Evolutionary conservation across 92 coral and sea anemone genomes (phyloP), one percentile per base, ranked within the genome.

Genomic region (Bergia sp.): DNA sequence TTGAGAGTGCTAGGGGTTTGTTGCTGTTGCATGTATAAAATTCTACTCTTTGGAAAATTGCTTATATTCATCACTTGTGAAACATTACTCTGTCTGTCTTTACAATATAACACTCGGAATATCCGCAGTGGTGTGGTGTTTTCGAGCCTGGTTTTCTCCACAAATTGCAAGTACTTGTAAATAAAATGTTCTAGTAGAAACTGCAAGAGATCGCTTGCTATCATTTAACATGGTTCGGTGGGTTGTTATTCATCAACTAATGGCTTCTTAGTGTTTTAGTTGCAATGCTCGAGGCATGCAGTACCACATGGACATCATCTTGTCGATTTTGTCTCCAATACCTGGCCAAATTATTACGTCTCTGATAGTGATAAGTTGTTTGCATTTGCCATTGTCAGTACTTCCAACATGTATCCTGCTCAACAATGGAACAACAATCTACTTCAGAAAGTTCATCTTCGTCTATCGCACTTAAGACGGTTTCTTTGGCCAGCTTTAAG

Each of bases 381-480:
- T 92, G 88, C 85, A 82, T 36, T 87, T 29, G 29, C 29, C 29
- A 29, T 29, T 29, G 29, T 0, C 29, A 29, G 86, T 47, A 89
- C 94, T 15, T 89, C 90, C n/a, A 94, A 91, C 89, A 86, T 91
- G 88, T 64, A 93, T 50, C 74, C 88, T 76, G n/a, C 79, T 79
- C 58, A 92, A 58, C 93, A 92, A 15, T 36, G 94, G 95, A 53
- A 89, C 67, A 15, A 91, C 36, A 12, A 44, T 94, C 88, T 9
- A 86, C 89, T 89, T 90, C 91, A 10, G 91, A 91, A 7, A 90
- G 77, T 89, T 90, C 94, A 53, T 88, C 94, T 73, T 90, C 58
- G 7, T 77, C 77, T 83, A 90, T 90, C 92, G 91, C 88, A 89
- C 61, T 90, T 18, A 42, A 86, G 29, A 29, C 79, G 91, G 49